Evolutionary conservation across 2,888 invertebrate genomes (phyloP), one percentile per base, ranked within the genome.

Genomic region (Caenorhabditis sp.): DNA sequence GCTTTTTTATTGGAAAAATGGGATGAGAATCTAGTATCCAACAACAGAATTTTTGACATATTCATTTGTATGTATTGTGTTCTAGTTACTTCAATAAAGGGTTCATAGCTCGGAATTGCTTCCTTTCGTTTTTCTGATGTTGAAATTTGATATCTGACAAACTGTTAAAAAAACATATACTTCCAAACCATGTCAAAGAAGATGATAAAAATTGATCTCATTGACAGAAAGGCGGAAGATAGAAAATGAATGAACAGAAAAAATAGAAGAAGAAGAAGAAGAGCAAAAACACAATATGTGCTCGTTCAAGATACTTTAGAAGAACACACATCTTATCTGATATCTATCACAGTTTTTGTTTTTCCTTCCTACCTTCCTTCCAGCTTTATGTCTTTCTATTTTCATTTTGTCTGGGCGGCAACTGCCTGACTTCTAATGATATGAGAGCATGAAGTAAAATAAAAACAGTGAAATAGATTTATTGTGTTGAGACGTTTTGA

Each of bases 221-320:
- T 43, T 43, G 43, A 43, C 43, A 43, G 36, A 54, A 63, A 36
- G 25, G 14, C 12, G 58, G 38, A 23, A 36, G 38, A 62, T 52
- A 36, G n/a, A 14, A 31, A 1, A 4, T 10, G 10, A 17, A 58
- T 57, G 38, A 61, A n/a, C 52, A 58, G 21, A 50, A 31, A 49
- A 50, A 58, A 17, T 36, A 31, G 31, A 43, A 27, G 52, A 64
- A 58, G n/a, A 56, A 53, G 43, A 20, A 23, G 17, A 25, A 58
- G 26, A 53, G 59, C 49, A 68, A 63, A 52, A 60, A 64, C 60
- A 63, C 36, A 60, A 43, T 43, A 43, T 43, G 43, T 43, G 43
- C 43, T 43, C 43, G 17, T 43, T 43, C 14, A 14, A 43, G 43
- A 43, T 43, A 43, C 43, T 17, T 43, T 43, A 43, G 43, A 43